Evolutionary conservation across 2,888 invertebrate species (phyloP).

Genomic region (Dimorphilus gyrociliatus): DNA sequence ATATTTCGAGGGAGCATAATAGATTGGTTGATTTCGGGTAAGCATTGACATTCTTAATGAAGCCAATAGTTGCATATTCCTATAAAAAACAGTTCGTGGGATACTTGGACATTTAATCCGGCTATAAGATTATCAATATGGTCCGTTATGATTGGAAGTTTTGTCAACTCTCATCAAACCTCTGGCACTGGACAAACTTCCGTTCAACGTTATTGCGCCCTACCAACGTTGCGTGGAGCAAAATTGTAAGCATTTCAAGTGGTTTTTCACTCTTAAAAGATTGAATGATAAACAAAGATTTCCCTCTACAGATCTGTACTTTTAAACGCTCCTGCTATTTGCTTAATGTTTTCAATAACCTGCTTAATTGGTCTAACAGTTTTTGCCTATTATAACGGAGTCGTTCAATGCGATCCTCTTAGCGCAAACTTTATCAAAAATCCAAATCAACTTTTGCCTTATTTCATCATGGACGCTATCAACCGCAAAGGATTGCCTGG

Average conservation of each 20-base stretch:
- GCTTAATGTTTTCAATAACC: constrained; percentile 11
- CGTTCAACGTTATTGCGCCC: constrained; percentile 14
- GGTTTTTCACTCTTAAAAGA: too few relatives aligned
- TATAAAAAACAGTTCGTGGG: too few relatives aligned
- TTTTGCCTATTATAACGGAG: constrained; percentile 53
- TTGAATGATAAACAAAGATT: too few relatives aligned
- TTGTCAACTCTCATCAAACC: too few relatives aligned
- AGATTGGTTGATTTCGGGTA: too few relatives aligned
- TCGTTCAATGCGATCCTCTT: constrained; percentile 13
- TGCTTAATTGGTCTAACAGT: constrained; percentile 63
- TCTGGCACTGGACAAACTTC: constrained; percentile 14
- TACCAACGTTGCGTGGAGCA: constrained; percentile 12
- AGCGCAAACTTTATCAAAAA: constrained; percentile 7
- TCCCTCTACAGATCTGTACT: constrained; percentile 12
- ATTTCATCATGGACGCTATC: constrained; percentile 11
- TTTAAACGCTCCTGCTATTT: constrained; percentile 13
- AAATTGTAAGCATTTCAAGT: too few relatives aligned
- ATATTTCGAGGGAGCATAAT: too few relatives aligned
- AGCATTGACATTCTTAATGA: too few relatives aligned
- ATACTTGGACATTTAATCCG: too few relatives aligned
- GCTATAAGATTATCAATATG: constrained; percentile 13
- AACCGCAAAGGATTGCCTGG: constrained; percentile 13
- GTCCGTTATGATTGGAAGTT: constrained; percentile 14
- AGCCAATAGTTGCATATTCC: too few relatives aligned
- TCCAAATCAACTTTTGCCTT: constrained; percentile 15